Base-by-base conservation (phyloP, 2,113 vertebrate species). In the Miniopterus natalensis region DNA sequence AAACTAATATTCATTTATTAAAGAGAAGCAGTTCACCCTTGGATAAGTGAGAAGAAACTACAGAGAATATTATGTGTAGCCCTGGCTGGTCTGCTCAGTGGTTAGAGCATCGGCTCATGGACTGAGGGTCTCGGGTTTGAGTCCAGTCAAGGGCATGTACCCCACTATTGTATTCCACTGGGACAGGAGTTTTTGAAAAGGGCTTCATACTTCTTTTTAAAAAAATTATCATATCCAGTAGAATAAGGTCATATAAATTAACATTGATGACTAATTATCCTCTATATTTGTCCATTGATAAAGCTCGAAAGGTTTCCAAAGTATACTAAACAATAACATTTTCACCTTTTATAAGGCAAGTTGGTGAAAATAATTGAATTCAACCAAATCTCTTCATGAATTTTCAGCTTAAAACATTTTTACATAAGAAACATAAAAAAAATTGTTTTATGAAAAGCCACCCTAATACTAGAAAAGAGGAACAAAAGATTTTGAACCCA, bases 291-390 rank as follows among this genome's bases (percentile, higher is more conserved):
- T 71, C 45, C 27, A 84, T n/a, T 79, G 83, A 61, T 20, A 49
- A 87, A 97, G 73, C 85, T 96, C 92, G 91, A 83, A 2, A 95
- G 70, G 83, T 84, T 93, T 70, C 93, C 90, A 61, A 84, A 90
- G 71, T 87, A 85, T 85, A 68, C 73, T 85, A 59, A 96, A 63
- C 27, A 94, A 83, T 95, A 96, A 95, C 87, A 94, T 95, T 97
- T 95, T 97, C 96, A 98, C 96, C 97, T 98, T 97, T 96, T 89
- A 97, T 98, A 98, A 98, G 97, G 98, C 98, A 98, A 98, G 92
- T 81, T 97, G 97, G 27, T 63, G 61, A 63, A 61, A 63, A 63
- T 63, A 63, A 63, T 63, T 97, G 88, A 81, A 61, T 86, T 97
- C 70, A 84, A 92, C 92, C 89, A 97, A 83, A 90, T 96, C 53